These are phyloP conservation scores for Aphrophora alni DNA, from an alignment of 2,888 invertebrate genomes.

Conservation along the genomic window DNA sequence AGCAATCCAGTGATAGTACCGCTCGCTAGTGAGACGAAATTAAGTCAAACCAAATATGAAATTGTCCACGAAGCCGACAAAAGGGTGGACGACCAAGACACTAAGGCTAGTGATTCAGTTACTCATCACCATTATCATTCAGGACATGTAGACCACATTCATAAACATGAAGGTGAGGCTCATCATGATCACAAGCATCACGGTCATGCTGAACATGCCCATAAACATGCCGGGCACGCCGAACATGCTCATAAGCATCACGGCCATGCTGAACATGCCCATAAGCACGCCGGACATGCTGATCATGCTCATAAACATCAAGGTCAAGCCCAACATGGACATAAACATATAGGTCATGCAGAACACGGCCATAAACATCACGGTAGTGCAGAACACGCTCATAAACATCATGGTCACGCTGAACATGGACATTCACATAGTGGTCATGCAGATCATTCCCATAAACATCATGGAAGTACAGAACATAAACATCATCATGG, in stretches of 20 bases:
- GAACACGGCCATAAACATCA: slow-evolving; percentile 49
- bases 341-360: slow-evolving; percentile 45
- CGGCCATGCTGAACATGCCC: slow-evolving; percentile 50
- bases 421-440: slow-evolving; percentile 45
- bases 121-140: slow-evolving; percentile 49
- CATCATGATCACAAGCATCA: slow-evolving; percentile 51
- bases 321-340: slow-evolving; percentile 48
- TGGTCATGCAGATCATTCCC: slow-evolving; percentile 47
- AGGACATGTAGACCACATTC: slow-evolving; percentile 47
- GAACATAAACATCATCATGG: slow-evolving; percentile 43
- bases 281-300: slow-evolving; percentile 49
- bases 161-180: slow-evolving; percentile 47
- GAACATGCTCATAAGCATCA: slow-evolving; percentile 51
- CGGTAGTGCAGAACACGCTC: slow-evolving; percentile 49
- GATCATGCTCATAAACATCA: slow-evolving; percentile 48
- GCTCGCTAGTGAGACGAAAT: slow-evolving; percentile 12
- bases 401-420: slow-evolving; percentile 48
- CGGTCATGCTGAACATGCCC: slow-evolving; percentile 50
- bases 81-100: slow-evolving; percentile 37
- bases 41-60: slow-evolving; percentile 18
- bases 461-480: slow-evolving; percentile 46
- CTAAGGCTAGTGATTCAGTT: slow-evolving; percentile 46
- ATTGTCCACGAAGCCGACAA: slow-evolving; percentile 20
- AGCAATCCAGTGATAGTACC: slow-evolving; percentile 26
- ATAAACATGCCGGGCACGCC: slow-evolving; percentile 49